Conservation (phyloP, 64 coral and sea anemone genomes). For the Stichodactyla helianthus region DNA sequence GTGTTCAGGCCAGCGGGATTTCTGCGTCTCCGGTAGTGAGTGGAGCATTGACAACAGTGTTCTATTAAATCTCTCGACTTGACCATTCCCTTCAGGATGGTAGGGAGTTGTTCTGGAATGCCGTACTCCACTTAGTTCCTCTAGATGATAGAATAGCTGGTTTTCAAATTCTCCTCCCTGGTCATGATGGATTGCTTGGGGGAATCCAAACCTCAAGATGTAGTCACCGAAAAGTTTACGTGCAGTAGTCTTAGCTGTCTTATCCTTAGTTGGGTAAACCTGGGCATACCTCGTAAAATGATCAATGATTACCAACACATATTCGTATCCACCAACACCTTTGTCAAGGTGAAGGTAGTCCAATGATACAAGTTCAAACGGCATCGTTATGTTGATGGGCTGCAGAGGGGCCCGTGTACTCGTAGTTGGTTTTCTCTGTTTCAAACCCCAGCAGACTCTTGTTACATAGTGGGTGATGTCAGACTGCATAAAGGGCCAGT, state of each 20-base stretch:
- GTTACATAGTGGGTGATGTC: constrained; percentile 29
- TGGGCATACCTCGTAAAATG: constrained; percentile 35
- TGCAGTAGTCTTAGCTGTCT: constrained; percentile 27
- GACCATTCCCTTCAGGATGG: constrained; percentile 16
- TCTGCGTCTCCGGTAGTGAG: neutral
- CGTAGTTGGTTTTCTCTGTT: neutral
- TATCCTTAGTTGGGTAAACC: constrained; percentile 14
- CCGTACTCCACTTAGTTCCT: constrained; percentile 21
- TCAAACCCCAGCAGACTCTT: neutral
- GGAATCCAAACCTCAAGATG: constrained; percentile 40
- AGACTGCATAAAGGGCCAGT: constrained; percentile 31
- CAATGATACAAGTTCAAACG: constrained; percentile 19
- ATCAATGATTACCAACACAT: constrained; percentile 31
- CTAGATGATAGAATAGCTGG: constrained; percentile 15
- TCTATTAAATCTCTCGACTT: constrained; percentile 19
- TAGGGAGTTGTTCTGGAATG: constrained; percentile 25
- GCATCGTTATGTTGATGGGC: constrained; percentile 10
- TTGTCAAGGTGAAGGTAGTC: constrained; percentile 27
- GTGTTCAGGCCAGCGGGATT: constrained; percentile 30
- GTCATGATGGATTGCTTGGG: constrained; percentile 27
- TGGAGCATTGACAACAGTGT: constrained; percentile 15
- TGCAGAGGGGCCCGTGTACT: constrained; percentile 18
- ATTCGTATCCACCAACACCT: constrained; percentile 32
- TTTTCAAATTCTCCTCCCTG: constrained; percentile 30
- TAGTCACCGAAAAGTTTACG: constrained; percentile 29